Evolutionary conservation across 1,140 invertebrate species (phyloP).

Genomic region (Trinorchestia longiramus): DNA sequence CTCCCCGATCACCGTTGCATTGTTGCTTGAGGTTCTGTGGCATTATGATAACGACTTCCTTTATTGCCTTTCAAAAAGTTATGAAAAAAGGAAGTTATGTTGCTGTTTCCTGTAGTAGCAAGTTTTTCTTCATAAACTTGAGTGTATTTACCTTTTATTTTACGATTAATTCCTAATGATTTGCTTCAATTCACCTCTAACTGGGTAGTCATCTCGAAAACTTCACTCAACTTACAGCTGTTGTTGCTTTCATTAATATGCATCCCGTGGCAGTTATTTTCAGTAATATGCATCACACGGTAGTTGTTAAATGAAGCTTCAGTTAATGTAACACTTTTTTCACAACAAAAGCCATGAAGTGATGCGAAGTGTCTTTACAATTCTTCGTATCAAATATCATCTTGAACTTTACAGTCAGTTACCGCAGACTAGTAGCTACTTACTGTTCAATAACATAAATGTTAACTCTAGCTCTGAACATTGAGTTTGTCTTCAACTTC

Average conservation of each 20-base stretch:
- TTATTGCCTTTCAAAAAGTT: too few species aligned
- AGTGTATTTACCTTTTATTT: not conserved
- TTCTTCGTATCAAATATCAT: not conserved
- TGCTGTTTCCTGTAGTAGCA: too few species aligned
- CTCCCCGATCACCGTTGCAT: not conserved
- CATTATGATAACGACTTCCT: not conserved
- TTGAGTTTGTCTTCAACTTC: too few species aligned
- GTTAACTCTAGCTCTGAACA: too few species aligned
- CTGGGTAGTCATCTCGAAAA: not conserved
- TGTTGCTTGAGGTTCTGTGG: not conserved
- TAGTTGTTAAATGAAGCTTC: not conserved
- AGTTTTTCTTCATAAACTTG: not conserved
- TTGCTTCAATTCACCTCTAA: not conserved
- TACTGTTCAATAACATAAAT: too few species aligned
- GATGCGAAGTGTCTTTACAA: not conserved
- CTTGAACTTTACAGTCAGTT: not conserved
- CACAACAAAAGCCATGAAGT: not conserved
- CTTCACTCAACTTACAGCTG: not conserved
- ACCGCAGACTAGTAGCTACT: not conserved
- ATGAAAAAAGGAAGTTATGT: too few species aligned
- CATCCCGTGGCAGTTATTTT: not conserved
- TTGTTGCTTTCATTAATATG: too few species aligned
- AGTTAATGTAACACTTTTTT: not conserved
- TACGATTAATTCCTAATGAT: not conserved
- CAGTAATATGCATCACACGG: too few species aligned